Conservation (phyloP, 2,113 vertebrate species). For the Cyprinodon tularosa region DNA sequence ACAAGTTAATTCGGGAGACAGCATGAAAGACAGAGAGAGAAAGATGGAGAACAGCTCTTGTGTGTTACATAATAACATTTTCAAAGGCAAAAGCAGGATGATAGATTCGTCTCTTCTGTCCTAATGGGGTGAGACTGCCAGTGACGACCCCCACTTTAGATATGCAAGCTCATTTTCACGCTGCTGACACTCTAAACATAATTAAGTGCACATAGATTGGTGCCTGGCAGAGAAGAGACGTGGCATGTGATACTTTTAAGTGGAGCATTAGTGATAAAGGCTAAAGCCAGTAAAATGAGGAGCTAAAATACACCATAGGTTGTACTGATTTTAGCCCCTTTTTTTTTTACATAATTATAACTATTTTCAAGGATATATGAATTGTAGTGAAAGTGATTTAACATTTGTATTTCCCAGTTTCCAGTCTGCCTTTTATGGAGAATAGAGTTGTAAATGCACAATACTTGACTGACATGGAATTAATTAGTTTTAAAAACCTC, state of each 20-base stretch:
- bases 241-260: neutral
- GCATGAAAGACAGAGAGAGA: neutral
- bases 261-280: neutral
- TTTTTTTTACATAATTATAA: neutral
- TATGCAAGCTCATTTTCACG: constrained; percentile 12
- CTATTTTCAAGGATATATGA: neutral
- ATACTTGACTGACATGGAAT: too few relatives aligned
- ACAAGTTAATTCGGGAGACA: neutral
- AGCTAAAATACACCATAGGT: neutral
- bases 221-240: constrained; percentile 9
- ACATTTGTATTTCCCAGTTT: neutral
- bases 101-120: constrained; percentile 21
- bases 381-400: neutral
- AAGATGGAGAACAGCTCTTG: neutral
- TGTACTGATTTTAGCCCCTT: neutral
- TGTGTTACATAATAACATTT: neutral
- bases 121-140: constrained; percentile 9
- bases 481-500: too few relatives aligned
- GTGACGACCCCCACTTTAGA: neutral
- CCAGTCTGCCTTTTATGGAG: too few relatives aligned
- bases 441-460: too few relatives aligned
- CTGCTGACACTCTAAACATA: constrained; percentile 13
- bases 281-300: neutral
- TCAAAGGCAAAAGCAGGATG: neutral
- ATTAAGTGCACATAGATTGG: constrained; percentile 30